A percentile compares a stretch with the other conserved stretches of the same genome.
These are phyloP conservation scores for Bradynema listronoti DNA, from an alignment of 1,140 invertebrate species.

Conservation along the genomic window DNA sequence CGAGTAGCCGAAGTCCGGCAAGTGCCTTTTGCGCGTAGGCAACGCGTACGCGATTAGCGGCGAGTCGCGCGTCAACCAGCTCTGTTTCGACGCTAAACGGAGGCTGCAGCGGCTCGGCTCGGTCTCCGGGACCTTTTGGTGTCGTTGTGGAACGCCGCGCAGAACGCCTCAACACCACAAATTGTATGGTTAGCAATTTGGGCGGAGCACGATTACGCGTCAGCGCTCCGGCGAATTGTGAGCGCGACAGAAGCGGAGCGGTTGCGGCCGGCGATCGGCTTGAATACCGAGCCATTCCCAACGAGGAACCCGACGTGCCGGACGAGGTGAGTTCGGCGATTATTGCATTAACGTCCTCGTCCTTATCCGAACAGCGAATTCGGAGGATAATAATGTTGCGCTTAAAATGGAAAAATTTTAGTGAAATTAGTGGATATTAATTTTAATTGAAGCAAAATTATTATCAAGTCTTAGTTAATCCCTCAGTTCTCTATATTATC, in stretches of 20 bases:
- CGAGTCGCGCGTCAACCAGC: not conserved
- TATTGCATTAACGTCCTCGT: not conserved
- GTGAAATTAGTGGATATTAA: too few species aligned
- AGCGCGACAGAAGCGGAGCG: too few species aligned
- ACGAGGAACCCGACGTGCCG: too few species aligned
- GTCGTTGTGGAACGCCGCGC: not conserved
- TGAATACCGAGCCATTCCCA: too few species aligned
- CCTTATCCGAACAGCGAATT: conserved; percentile 4
- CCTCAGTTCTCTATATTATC: not conserved
- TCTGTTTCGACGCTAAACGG: conserved; percentile 1
- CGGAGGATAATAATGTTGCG: conserved; percentile 8
- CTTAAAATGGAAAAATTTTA: not conserved
- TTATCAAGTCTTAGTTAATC: not conserved
- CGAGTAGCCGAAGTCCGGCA: not conserved
- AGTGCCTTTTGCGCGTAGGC: not conserved
- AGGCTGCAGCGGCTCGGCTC: not conserved
- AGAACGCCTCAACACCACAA: not conserved
- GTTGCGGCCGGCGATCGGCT: too few species aligned
- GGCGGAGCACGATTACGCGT: too few species aligned
- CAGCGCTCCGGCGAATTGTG: too few species aligned
- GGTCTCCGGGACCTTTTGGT: not conserved
- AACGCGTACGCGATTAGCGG: not conserved
- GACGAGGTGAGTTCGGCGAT: too few species aligned
- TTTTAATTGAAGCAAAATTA: not conserved
- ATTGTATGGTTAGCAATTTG: too few species aligned